phyloP scores from a whole-genome alignment of 2,888 invertebrate genomes.

The Anthrax anthrax region DNA sequence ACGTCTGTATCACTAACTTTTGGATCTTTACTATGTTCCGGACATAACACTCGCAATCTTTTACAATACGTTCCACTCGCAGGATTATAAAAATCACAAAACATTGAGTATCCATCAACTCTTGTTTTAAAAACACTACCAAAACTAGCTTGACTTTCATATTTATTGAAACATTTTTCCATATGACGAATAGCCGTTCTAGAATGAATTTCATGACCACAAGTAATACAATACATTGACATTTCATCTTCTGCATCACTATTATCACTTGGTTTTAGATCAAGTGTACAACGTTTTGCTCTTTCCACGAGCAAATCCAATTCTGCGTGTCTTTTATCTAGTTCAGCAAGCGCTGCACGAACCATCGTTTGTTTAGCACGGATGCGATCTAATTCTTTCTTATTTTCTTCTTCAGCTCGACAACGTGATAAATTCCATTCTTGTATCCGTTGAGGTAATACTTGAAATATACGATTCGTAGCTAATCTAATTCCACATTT shows the following conservation, averaged over 20 bases:
- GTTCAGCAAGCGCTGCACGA: constrained; percentile 58
- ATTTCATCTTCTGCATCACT: constrained; percentile 49
- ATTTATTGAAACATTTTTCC: constrained; percentile 97
- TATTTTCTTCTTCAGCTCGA: constrained; percentile 70
- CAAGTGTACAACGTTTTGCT: constrained; percentile 56
- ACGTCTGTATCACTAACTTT: constrained; percentile 78
- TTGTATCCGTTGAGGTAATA: constrained; percentile 79
- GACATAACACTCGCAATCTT: constrained; percentile 84
- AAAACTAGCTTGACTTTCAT: constrained; percentile 93
- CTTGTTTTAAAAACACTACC: constrained; percentile 88
- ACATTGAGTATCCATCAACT: constrained; percentile 92
- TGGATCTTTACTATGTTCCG: constrained; percentile 92
- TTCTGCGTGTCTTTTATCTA: constrained; percentile 62
- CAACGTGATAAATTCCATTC: constrained; percentile 85
- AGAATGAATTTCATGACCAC: constrained; percentile 89
- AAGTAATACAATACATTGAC: constrained; percentile 90
- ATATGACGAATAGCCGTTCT: constrained; percentile 88
- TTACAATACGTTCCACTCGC: constrained; percentile 88
- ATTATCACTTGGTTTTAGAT: constrained; percentile 43
- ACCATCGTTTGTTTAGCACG: constrained; percentile 68
- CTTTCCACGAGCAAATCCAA: constrained; percentile 68
- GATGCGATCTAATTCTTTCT: constrained; percentile 53
- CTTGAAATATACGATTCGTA: constrained; percentile 66
- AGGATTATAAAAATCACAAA: constrained; percentile 91
- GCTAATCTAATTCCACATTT: constrained; percentile 84